Evolutionary conservation across 2,113 vertebrate species (phyloP).

Genomic region (Antechinus flavipes): DNA sequence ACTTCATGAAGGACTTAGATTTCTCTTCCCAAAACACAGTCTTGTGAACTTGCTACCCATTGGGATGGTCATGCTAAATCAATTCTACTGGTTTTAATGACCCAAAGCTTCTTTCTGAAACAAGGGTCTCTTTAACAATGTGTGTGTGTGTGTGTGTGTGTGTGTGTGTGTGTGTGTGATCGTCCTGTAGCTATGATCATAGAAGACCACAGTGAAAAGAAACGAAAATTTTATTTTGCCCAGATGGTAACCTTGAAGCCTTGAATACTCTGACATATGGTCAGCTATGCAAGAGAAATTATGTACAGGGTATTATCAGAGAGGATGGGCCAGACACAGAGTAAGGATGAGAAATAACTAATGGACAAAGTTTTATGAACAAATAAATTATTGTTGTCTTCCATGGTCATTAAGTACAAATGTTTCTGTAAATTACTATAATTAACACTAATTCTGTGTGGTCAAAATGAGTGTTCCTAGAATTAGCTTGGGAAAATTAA

Average conservation of each 20-base stretch:
- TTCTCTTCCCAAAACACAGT: conserved; percentile 4
- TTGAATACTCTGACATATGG: neutral
- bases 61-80: neutral
- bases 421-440: no score
- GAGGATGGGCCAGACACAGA: neutral
- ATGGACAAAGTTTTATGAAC: neutral
- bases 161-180: neutral
- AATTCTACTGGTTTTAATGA: neutral
- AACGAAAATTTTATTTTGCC: neutral
- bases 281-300: neutral
- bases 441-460: no score
- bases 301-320: neutral
- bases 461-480: no score
- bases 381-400: no score
- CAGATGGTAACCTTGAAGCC: neutral
- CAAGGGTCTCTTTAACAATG: neutral
- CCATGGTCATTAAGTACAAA: no score
- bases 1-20: neutral
- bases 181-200: neutral
- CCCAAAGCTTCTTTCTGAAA: neutral
- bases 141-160: no score
- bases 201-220: neutral
- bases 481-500: no score
- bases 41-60: conserved; percentile 47
- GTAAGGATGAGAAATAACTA: neutral